Evolutionary conservation across 2,113 vertebrate genomes (phyloP).

Genomic region (Coturnix japonica): DNA sequence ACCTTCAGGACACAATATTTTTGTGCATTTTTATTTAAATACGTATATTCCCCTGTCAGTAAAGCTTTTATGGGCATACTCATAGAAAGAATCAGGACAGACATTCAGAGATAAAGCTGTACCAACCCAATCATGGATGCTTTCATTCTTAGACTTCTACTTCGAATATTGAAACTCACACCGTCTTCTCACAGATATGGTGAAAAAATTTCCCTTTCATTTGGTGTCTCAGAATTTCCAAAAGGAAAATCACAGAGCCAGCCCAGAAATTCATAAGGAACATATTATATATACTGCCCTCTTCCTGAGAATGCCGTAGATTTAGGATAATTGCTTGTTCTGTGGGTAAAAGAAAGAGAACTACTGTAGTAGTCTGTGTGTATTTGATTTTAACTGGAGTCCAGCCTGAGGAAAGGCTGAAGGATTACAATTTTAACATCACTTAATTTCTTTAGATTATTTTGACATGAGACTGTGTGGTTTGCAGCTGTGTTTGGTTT

Average conservation of each 20-base stretch:
- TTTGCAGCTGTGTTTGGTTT: background rate
- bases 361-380: background rate
- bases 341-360: constrained; percentile 30
- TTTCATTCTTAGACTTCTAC: constrained; percentile 1
- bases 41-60: background rate
- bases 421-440: constrained; percentile 24
- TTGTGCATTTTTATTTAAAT: constrained; percentile 53
- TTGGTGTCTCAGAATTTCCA: constrained; percentile 31
- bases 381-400: constrained; percentile 29
- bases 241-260: constrained; percentile 24
- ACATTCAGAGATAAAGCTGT: constrained; percentile 21
- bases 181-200: background rate
- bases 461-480: background rate
- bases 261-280: constrained; percentile 45
- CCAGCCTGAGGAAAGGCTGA: constrained; percentile 19
- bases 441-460: constrained; percentile 22
- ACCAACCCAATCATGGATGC: constrained; percentile 1
- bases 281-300: background rate
- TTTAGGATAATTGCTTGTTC: constrained; percentile 47
- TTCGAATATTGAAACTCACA: background rate
- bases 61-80: constrained; percentile 18
- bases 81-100: background rate
- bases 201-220: background rate
- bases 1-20: background rate
- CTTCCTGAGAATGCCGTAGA: constrained; percentile 28